These are phyloP conservation scores for Autographa gamma DNA, from an alignment of 2,888 invertebrate genomes.

Conservation along the genomic window DNA sequence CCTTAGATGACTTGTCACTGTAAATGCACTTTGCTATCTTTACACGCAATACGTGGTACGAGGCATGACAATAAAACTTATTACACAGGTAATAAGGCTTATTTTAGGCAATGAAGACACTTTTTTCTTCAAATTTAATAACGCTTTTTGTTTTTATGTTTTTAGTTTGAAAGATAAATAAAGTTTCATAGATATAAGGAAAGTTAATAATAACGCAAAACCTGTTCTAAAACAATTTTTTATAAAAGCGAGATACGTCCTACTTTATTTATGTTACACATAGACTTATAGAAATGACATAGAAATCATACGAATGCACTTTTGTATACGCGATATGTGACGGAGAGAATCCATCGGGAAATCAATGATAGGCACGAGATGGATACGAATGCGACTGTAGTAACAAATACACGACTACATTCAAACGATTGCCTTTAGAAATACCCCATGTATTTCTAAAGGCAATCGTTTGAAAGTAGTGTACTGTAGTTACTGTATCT, in stretches of 20 bases:
- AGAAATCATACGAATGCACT: constrained; percentile 1
- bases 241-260: not conserved
- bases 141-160: not conserved
- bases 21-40: constrained; percentile 19
- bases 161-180: no score
- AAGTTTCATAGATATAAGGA: no score
- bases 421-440: not conserved
- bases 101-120: not conserved
- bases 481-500: no score
- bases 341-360: constrained; percentile 1
- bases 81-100: no score
- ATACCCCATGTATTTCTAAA: not conserved
- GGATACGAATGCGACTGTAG: not conserved
- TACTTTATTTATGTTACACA: not conserved
- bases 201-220: not conserved
- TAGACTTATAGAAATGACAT: not conserved
- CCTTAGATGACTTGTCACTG: constrained; percentile 14
- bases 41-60: constrained; percentile 23
- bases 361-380: not conserved
- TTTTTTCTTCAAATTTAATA: not conserved
- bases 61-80: not conserved
- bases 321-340: not conserved
- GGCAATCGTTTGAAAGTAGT: not conserved
- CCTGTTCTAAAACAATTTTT: not conserved
- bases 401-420: not conserved